Percentiles rank a stretch among this genome's conserved stretches.
Conservation (phyloP, 1,140 invertebrate species). For the Zeugodacus cucurbitae region DNA sequence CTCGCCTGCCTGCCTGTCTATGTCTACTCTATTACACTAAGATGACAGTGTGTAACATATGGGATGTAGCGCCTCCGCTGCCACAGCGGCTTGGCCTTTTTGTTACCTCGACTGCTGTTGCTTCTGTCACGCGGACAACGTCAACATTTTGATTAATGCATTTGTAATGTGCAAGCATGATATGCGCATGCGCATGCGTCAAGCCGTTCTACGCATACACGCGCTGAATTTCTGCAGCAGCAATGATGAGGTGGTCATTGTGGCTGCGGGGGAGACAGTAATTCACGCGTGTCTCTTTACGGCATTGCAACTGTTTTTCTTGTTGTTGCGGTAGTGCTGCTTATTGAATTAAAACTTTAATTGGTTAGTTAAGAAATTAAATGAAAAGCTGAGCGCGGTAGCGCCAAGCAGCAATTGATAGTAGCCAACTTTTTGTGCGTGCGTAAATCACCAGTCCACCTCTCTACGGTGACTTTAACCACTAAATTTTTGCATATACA, state of each 20-base stretch:
- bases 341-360: background rate
- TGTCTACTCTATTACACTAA: slow-evolving; percentile 35
- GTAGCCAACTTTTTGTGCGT: background rate
- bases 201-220: background rate
- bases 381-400: background rate
- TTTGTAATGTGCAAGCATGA: slow-evolving; percentile 11
- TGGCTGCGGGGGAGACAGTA: too few relatives aligned
- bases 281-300: too few relatives aligned
- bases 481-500: slow-evolving; percentile 21
- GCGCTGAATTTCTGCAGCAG: background rate
- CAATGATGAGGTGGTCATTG: background rate
- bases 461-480: background rate
- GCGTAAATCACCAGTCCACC: background rate
- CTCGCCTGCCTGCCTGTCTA: background rate
- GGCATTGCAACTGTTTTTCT: background rate
- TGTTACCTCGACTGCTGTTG: background rate
- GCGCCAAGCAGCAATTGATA: background rate
- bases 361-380: background rate
- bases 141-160: slow-evolving; percentile 24
- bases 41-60: slow-evolving; percentile 31
- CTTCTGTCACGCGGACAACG: background rate
- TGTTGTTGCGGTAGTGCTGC: background rate
- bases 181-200: slow-evolving; percentile 7
- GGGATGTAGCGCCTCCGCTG: background rate
- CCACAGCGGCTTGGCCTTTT: background rate